Evolutionary conservation across 2,888 invertebrate species (phyloP), one percentile per base, ranked within the genome.

Genomic region (Scotopteryx bipunctaria): DNA sequence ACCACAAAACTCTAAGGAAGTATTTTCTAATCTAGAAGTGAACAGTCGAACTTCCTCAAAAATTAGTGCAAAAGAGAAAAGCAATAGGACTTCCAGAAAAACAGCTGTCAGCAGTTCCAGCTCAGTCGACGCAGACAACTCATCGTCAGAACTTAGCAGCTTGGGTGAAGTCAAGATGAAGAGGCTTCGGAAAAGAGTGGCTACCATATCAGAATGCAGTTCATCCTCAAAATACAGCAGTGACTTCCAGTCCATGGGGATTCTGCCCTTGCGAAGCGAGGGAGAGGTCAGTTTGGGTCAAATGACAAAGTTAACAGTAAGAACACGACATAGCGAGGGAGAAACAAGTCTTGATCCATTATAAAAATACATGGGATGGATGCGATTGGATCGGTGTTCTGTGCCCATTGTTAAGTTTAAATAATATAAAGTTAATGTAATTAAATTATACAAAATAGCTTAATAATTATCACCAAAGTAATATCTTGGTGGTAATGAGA

Each of bases 91-190:
- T 8, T 60, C 60, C 48, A 64, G 57, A 23, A 69, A 73, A 59
- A 59, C 51, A 9, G 56, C 63, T 16, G 40, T 57, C 5, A 76
- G 65, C 44, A 86, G 84, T 63, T 81, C 86, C 0, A 87, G 83
- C 66, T 87, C 88, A 0, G 55, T 73, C 13, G 87, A 87, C 33
- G 83, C 73, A n/a, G 83, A 83, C 36, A 76, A 76, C 54, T 80
- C 80, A 2, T 86, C 87, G 1, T 85, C 89, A 25, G 89, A 88
- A 55, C 68, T 89, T n/a, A 87, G 86, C 59, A 90, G 90, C 62
- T 73, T 88, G 59, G 90, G 90, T 13, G 87, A 90, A 72, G 68
- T 89, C 1, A 83, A 70, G 52, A 60, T 80, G n/a, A 81, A 73
- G 56, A 76, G 61, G 42, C 47, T 75, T 8, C 78, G 71, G 52